Evolutionary conservation across 1,140 invertebrate genomes (phyloP).

Genomic region (Babylonia areolata): DNA sequence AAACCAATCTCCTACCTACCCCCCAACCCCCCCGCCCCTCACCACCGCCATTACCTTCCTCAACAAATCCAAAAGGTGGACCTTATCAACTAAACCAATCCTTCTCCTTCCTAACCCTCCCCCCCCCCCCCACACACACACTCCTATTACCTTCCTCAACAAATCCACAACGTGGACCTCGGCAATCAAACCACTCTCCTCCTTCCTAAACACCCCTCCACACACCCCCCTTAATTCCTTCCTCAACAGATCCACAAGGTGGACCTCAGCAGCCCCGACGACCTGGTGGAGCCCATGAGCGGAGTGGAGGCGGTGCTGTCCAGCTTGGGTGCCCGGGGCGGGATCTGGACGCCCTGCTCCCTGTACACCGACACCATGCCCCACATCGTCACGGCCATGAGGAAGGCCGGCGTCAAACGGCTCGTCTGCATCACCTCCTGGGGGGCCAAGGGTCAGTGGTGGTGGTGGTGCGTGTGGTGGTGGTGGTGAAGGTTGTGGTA

Average conservation of each 20-base stretch:
- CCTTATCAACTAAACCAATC: neutral
- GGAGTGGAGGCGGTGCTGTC: conserved; percentile 57
- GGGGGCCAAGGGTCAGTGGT: conserved; percentile 57
- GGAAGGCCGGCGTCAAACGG: conserved; percentile 45
- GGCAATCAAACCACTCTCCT: neutral
- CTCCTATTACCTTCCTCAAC: too few relatives aligned
- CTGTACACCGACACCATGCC: conserved; percentile 52
- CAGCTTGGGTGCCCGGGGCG: conserved; percentile 47
- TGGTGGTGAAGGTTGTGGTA: too few relatives aligned
- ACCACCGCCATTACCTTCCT: too few relatives aligned
- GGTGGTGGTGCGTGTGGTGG: too few relatives aligned
- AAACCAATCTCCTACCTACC: neutral
- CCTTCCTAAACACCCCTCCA: neutral
- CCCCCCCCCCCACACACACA: too few relatives aligned
- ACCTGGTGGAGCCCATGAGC: conserved; percentile 41
- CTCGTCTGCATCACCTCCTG: conserved; percentile 54
- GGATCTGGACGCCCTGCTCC: conserved; percentile 45
- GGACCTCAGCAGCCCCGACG: conserved; percentile 44
- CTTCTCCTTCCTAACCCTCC: neutral
- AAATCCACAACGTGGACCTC: conserved; percentile 1
- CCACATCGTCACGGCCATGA: conserved; percentile 49
- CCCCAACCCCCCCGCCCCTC: neutral
- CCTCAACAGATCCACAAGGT: conserved; percentile 54
- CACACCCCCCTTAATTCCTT: too few relatives aligned
- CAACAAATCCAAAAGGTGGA: neutral